These are phyloP conservation scores for Ictalurus punctatus DNA, from an alignment of 2,113 vertebrate genomes.

Conservation along the genomic window DNA sequence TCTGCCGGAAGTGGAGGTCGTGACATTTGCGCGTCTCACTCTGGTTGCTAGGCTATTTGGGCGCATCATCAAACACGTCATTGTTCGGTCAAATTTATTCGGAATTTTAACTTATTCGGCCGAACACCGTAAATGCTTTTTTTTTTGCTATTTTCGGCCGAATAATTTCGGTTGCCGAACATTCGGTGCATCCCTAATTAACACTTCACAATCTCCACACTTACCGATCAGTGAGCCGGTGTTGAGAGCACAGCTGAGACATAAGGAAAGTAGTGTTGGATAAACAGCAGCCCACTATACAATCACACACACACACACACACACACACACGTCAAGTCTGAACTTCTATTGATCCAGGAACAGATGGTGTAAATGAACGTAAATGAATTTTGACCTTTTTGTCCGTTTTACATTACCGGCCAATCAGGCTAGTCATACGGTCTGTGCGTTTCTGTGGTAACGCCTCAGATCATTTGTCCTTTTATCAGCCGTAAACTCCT, in stretches of 20 bases:
- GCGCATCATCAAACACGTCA: no score
- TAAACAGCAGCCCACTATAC: conserved; percentile 57
- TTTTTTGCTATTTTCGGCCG: no score
- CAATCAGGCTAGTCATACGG: conserved; percentile 50
- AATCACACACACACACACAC: conserved; percentile 11
- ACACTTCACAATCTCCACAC: conserved; percentile 40
- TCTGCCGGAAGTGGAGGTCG: no score
- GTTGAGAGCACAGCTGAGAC: conserved; percentile 45
- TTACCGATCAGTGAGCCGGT: conserved; percentile 58
- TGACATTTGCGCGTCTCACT: no score
- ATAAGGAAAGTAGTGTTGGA: conserved; percentile 52
- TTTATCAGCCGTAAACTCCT: conserved; percentile 61
- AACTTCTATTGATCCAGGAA: neutral
- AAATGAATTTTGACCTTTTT: neutral
- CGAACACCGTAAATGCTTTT: no score
- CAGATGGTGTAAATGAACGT: conserved; percentile 13
- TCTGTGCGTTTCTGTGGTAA: conserved; percentile 46
- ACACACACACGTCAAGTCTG: neutral
- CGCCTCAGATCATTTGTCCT: conserved; percentile 58
- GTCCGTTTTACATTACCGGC: conserved; percentile 55
- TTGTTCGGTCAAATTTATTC: no score
- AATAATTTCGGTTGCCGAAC: no score
- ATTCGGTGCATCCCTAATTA: no score
- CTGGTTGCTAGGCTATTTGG: no score
- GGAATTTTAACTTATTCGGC: no score